Evolutionary conservation across 2,888 invertebrate genomes (phyloP).

Genomic region (Coenonympha arcania): DNA sequence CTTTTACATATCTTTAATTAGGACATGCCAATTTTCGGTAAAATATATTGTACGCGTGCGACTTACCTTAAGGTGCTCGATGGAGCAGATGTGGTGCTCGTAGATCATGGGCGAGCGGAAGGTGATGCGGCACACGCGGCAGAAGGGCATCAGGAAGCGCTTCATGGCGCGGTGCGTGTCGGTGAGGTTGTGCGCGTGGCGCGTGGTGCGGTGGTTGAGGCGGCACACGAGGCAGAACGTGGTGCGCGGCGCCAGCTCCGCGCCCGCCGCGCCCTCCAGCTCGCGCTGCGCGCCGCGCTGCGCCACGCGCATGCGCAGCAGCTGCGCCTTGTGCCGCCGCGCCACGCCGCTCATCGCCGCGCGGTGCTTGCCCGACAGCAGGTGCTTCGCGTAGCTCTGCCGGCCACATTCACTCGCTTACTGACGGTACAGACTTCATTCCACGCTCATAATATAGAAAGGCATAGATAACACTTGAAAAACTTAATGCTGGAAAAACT

Average conservation of each 20-base stretch:
- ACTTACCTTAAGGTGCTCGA: slow-evolving; percentile 84
- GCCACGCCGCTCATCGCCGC: slow-evolving; percentile 83
- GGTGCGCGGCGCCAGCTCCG: slow-evolving; percentile 75
- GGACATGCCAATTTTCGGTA: too few species aligned
- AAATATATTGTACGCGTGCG: background rate
- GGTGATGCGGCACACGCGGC: slow-evolving; percentile 82
- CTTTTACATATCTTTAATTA: too few species aligned
- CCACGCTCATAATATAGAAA: too few species aligned
- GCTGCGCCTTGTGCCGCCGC: slow-evolving; percentile 80
- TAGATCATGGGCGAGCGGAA: slow-evolving; percentile 90
- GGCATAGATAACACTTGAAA: too few species aligned
- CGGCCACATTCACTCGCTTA: too few species aligned
- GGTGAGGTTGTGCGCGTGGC: slow-evolving; percentile 84
- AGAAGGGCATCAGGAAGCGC: slow-evolving; percentile 87
- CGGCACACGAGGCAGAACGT: slow-evolving; percentile 84
- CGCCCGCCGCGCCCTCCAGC: slow-evolving; percentile 80
- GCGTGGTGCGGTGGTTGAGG: slow-evolving; percentile 82
- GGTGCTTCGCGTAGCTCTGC: slow-evolving; percentile 82
- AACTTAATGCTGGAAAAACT: background rate
- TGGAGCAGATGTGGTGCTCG: slow-evolving; percentile 86
- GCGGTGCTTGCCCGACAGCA: slow-evolving; percentile 81
- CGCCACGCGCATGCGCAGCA: slow-evolving; percentile 83
- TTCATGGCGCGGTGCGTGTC: slow-evolving; percentile 89
- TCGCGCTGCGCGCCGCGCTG: slow-evolving; percentile 87
- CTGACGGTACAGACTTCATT: too few species aligned